Conservation (phyloP, 2,113 vertebrate species). For the Phalacrocorax pelagicus region DNA sequence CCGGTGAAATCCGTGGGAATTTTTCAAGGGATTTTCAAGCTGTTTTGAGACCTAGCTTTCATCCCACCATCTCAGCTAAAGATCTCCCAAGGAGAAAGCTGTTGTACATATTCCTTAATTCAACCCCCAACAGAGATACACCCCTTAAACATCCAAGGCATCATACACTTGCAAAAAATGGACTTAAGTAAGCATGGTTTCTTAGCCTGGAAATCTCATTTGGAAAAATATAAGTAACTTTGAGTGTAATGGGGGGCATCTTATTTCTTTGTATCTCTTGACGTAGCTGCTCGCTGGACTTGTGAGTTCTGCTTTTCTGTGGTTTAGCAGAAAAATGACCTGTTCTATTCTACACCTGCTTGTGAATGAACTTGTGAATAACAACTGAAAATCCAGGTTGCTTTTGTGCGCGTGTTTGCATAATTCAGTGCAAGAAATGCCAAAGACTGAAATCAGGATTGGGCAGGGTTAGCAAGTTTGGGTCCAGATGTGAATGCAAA, state of each 20-base stretch:
- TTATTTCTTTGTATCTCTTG: neutral
- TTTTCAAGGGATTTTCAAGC: neutral
- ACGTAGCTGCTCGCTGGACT: neutral
- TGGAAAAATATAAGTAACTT: neutral
- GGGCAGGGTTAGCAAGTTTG: neutral
- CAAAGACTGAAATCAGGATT: neutral
- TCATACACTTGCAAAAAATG: neutral
- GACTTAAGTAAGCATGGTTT: neutral
- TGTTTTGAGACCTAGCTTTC: neutral
- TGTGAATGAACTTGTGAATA: neutral
- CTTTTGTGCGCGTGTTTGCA: neutral
- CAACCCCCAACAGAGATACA: neutral
- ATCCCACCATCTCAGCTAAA: neutral
- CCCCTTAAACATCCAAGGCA: neutral
- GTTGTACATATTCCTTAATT: neutral
- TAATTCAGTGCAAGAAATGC: neutral
- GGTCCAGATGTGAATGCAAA: neutral
- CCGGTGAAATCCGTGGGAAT: neutral
- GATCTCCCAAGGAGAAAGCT: neutral
- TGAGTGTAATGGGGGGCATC: neutral
- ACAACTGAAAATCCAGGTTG: neutral
- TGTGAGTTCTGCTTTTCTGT: neutral
- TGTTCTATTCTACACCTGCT: neutral
- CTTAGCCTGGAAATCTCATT: neutral
- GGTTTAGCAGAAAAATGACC: neutral